Conservation (phyloP, 2,888 invertebrate species). For the Diaprepes abbreviatus region DNA sequence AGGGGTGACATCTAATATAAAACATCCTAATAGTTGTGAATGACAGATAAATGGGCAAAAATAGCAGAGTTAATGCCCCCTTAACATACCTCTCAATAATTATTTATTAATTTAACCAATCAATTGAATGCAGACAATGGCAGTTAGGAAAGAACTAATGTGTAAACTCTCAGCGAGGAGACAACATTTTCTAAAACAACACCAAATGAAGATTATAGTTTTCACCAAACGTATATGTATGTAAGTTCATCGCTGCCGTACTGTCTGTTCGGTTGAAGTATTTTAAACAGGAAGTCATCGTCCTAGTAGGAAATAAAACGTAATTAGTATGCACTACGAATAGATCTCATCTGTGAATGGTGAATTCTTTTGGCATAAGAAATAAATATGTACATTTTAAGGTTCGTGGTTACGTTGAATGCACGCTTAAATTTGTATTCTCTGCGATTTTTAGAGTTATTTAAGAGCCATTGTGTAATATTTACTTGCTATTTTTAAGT, state of each 20-base stretch:
- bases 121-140: too few relatives aligned
- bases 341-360: constrained; percentile 40
- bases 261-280: background rate
- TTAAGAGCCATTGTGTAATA: constrained; percentile 29
- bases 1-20: too few relatives aligned
- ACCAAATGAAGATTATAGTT: too few relatives aligned
- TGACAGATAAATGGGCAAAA: too few relatives aligned
- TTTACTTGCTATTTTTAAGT: constrained; percentile 18
- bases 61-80: too few relatives aligned
- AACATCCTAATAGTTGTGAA: too few relatives aligned
- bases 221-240: too few relatives aligned
- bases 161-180: too few relatives aligned
- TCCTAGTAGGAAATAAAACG: constrained; percentile 23
- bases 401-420: constrained; percentile 30
- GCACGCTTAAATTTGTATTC: constrained; percentile 40
- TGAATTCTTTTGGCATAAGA: constrained; percentile 26
- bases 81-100: too few relatives aligned
- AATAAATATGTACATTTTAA: constrained; percentile 30
- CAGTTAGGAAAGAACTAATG: too few relatives aligned
- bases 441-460: constrained; percentile 24
- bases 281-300: constrained; percentile 23
- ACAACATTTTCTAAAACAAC: too few relatives aligned
- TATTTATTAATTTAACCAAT: too few relatives aligned
- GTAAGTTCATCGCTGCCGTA: background rate
- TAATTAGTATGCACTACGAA: constrained; percentile 42